phyloP scores from a whole-genome alignment of 1,140 invertebrate species.

The Drosophila pachea region DNA sequence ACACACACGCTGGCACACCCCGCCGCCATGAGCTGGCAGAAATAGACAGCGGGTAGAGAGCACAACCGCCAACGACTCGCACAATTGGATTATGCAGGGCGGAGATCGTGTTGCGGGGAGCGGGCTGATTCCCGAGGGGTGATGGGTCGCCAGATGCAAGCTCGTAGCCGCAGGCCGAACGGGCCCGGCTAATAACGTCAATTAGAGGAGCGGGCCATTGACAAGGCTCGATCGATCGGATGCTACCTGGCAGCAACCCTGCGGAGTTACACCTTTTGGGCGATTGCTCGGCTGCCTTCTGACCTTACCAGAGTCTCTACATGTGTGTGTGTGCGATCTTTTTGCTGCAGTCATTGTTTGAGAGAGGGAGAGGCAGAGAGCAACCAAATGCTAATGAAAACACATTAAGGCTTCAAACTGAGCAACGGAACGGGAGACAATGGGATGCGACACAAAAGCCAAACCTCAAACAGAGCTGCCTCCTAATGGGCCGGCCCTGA shows the following conservation, averaged over 20 bases:
- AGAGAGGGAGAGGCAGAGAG: neutral
- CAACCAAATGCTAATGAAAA: constrained; percentile 53
- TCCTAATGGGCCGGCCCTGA: constrained; percentile 10
- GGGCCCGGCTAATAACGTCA: constrained; percentile 60
- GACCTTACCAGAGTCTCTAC: constrained; percentile 50
- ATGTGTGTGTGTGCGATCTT: constrained; percentile 9
- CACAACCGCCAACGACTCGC: constrained; percentile 37
- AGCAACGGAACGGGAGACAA: constrained; percentile 17
- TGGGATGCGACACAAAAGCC: constrained; percentile 51
- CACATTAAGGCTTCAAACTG: constrained; percentile 34
- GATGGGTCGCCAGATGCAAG: constrained; percentile 35
- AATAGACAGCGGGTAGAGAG: constrained; percentile 45
- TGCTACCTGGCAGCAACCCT: constrained; percentile 52
- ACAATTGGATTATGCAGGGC: constrained; percentile 59
- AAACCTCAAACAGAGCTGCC: constrained; percentile 59
- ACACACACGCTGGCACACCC: constrained; percentile 13
- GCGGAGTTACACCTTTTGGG: constrained; percentile 46
- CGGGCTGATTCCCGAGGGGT: neutral
- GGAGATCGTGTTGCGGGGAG: neutral
- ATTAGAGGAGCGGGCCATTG: constrained; percentile 53
- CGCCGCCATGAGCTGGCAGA: constrained; percentile 38
- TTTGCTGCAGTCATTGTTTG: constrained; percentile 39
- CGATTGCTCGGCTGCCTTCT: constrained; percentile 46
- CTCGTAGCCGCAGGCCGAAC: constrained; percentile 4
- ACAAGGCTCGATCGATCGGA: constrained; percentile 35